Base-by-base conservation (phyloP, 2,113 vertebrate species). In the Irena cyanogastra region DNA sequence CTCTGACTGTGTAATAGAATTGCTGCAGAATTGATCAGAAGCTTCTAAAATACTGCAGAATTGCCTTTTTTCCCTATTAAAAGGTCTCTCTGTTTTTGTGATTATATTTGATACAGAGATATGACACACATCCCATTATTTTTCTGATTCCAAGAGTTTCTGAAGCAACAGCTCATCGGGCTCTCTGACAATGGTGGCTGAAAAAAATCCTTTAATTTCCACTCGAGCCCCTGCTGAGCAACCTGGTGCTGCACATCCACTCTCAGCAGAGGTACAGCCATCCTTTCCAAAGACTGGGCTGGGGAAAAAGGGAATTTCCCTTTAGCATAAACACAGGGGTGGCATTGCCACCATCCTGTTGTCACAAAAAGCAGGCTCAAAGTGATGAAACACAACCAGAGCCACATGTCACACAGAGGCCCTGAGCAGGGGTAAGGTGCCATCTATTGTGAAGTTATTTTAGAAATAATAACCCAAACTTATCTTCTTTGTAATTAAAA, bases 161-260 rank as follows among this genome's bases (percentile, higher is more conserved):
- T 39, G 65, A 31, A 78, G 69, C 45, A 52, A 13, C 6, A 21
- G 59, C 31, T 59, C 3, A 0, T 20, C 3, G 5, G 78, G 39
- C 7, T 27, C 3, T 7, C 45, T 1, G 3, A 57, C 42, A 26
- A 4, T 0, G 0, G 16, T 0, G 1, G 5, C 31, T 16, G 44
- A 54, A 60, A 47, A 47, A 79, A 88, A 37, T 5, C 56, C 64
- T 54, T 26, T 14, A 1, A 59, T 16, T 41, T 16, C 56, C 44
- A 30, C 0, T 3, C 0, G 0, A 35, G 31, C 3, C 13, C 71
- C 79, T 37, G 35, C 33, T 26, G 63, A 81, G 80, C 42, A 57
- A 71, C 22, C 24, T 52, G 60, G 19, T 23, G 42, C 5, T 28
- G 16, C 66, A 77, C 72, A 47, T 28, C 49, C 45, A 15, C 52